Percentiles rank a stretch among this genome's conserved stretches.
Evolutionary conservation across 2,113 vertebrate species (phyloP).

Genomic region (Alethe castanea): DNA sequence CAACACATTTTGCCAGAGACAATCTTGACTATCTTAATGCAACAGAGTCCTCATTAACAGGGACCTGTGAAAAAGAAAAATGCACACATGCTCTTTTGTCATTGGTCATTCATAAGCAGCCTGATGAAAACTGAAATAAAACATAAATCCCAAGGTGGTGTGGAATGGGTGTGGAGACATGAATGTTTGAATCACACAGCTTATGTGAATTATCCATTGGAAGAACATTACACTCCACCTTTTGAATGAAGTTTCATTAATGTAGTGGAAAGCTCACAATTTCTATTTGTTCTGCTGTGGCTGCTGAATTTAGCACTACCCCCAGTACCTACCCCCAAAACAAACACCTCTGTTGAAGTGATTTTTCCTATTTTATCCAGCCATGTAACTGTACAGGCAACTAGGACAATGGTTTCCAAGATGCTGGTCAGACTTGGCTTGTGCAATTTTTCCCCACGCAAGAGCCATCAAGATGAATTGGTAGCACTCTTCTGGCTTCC

Average conservation of each 20-base stretch:
- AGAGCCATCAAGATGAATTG: background rate
- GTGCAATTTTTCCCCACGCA: background rate
- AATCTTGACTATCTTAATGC: conserved; percentile 58
- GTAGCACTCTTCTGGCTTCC: background rate
- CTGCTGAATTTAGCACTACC: conserved; percentile 1
- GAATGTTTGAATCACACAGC: conserved; percentile 9
- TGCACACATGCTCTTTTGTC: conserved; percentile 52
- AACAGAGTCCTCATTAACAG: conserved; percentile 72
- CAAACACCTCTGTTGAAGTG: background rate
- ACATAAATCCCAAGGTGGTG: conserved; percentile 50
- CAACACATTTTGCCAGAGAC: conserved; percentile 70
- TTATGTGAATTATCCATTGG: conserved; percentile 41
- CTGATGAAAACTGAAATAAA: conserved; percentile 57
- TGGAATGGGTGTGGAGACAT: background rate
- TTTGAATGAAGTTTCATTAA: conserved; percentile 44
- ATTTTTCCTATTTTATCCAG: background rate
- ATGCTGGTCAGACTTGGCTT: background rate
- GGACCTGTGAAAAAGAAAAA: conserved; percentile 55
- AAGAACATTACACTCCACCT: conserved; percentile 25
- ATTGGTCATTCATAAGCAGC: conserved; percentile 1
- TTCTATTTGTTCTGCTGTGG: conserved; percentile 37
- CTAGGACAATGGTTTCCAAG: background rate
- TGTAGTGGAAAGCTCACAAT: conserved; percentile 19
- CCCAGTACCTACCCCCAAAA: background rate
- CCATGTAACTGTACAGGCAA: background rate